A percentile compares a stretch with the other conserved stretches of the same genome.
These are phyloP conservation scores for Cryptocephalus primarius DNA, from an alignment of 2,888 invertebrate species.

Conservation along the genomic window DNA sequence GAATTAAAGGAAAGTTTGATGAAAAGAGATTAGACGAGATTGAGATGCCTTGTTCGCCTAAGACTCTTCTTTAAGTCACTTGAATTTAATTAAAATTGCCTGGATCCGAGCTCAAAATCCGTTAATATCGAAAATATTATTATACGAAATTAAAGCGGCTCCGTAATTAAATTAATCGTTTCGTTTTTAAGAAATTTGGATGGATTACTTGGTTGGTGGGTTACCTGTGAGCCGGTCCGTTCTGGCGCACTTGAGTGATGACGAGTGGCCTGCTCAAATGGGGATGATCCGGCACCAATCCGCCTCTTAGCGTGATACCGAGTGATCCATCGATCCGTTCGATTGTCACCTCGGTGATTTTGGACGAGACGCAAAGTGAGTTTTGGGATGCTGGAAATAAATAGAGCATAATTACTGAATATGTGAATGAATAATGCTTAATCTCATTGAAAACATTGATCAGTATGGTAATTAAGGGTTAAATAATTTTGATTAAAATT, in stretches of 20 bases:
- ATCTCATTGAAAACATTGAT: neutral
- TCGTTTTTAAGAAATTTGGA: too few species aligned
- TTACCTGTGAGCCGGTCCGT: conserved; percentile 75
- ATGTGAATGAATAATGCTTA: neutral
- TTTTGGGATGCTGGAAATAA: conserved; percentile 50
- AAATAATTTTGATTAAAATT: too few species aligned
- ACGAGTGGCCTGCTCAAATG: conserved; percentile 65
- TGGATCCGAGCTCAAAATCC: too few species aligned
- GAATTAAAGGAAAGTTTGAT: too few species aligned
- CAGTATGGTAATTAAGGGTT: neutral
- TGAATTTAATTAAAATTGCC: too few species aligned
- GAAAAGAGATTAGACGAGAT: too few species aligned
- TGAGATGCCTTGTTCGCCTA: too few species aligned
- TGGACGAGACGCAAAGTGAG: conserved; percentile 63
- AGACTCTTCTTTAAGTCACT: too few species aligned
- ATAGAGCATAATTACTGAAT: neutral
- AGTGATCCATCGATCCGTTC: conserved; percentile 73
- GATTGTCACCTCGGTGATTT: conserved; percentile 68
- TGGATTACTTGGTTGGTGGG: too few species aligned
- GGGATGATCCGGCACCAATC: conserved; percentile 53
- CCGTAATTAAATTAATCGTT: too few species aligned
- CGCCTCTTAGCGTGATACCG: conserved; percentile 80
- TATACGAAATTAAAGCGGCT: too few species aligned
- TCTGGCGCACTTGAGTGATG: conserved; percentile 79
- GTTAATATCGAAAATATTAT: too few species aligned